A percentile compares a stretch with the other conserved stretches of the same genome.
phyloP scores from a whole-genome alignment of 2,888 invertebrate species.

The Calameuta idolon region DNA sequence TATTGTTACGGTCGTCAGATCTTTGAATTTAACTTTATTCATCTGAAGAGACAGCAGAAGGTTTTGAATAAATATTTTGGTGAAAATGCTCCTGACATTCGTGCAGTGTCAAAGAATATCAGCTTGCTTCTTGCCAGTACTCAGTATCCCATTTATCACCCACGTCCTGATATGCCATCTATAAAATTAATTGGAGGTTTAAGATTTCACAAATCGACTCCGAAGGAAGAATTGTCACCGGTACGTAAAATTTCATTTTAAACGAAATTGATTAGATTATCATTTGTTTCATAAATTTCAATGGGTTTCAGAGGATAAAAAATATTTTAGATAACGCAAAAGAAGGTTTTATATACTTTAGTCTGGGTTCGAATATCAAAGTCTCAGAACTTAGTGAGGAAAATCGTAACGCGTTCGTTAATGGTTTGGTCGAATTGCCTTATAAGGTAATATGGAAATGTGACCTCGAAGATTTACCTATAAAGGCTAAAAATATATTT shows the following conservation, averaged over 20 bases:
- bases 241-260: background rate
- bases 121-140: constrained; percentile 7
- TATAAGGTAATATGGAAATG: constrained; percentile 43
- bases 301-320: background rate
- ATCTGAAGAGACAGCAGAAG: constrained; percentile 8
- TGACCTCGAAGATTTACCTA: constrained; percentile 24
- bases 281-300: background rate
- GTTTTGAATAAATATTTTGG: constrained; percentile 15
- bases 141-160: constrained; percentile 5
- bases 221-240: background rate
- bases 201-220: background rate
- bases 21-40: background rate
- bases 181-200: constrained; percentile 8
- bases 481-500: constrained; percentile 34
- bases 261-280: background rate
- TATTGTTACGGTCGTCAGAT: background rate
- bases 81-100: background rate
- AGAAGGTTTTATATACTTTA: constrained; percentile 45
- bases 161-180: constrained; percentile 7
- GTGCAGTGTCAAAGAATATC: background rate
- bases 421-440: constrained; percentile 37
- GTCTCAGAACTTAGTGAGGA: constrained; percentile 11
- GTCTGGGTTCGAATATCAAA: constrained; percentile 36
- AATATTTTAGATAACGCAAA: constrained; percentile 33
- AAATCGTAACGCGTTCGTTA: constrained; percentile 23